These are phyloP conservation scores for Nasonovia ribisnigri DNA, from an alignment of 2,888 invertebrate species.

Conservation along the genomic window DNA sequence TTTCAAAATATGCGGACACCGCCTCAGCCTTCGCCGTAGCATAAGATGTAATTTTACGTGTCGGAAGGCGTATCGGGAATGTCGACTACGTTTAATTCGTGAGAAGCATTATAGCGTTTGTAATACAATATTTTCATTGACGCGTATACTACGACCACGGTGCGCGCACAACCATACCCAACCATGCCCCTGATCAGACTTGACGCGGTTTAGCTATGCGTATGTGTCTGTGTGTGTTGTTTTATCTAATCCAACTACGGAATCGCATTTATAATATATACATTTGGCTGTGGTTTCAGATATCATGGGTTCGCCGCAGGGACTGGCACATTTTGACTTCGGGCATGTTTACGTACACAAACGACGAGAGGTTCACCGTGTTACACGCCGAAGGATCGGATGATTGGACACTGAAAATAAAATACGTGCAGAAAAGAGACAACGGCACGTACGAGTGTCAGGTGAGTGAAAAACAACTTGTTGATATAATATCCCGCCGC, in stretches of 20 bases:
- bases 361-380: conserved; percentile 81
- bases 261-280: not conserved
- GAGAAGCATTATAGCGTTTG: not conserved
- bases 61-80: not conserved
- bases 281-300: conserved; percentile 73
- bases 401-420: conserved; percentile 95
- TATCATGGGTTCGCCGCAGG: conserved; percentile 91
- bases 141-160: not conserved
- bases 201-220: not conserved
- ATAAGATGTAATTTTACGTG: not conserved
- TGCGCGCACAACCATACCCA: not conserved
- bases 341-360: conserved; percentile 90
- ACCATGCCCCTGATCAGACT: not conserved
- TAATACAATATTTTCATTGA: not conserved
- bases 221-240: not conserved
- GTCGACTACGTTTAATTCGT: not conserved
- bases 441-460: conserved; percentile 95
- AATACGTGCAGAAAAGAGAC: conserved; percentile 92
- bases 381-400: conserved; percentile 90
- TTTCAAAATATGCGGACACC: too few species aligned
- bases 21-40: too few species aligned
- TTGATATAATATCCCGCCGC: not conserved
- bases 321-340: conserved; percentile 95
- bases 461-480: conserved; percentile 73
- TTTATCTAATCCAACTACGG: not conserved